phyloP scores from a whole-genome alignment of 2,888 invertebrate species.

The Abscondita cerata region DNA sequence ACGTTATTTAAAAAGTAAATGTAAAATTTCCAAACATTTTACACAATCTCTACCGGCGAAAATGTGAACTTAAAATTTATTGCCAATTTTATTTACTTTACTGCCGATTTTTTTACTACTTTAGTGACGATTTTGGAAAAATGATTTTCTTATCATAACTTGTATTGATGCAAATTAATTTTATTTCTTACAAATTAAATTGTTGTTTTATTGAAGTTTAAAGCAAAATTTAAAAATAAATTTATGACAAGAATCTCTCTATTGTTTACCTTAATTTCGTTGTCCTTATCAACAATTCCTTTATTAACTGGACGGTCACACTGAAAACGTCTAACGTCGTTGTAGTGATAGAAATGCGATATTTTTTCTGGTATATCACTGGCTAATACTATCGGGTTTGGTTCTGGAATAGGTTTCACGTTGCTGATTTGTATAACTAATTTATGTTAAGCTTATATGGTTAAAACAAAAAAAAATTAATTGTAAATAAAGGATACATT shows the following conservation, averaged over 20 bases:
- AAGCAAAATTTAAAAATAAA: too few species aligned
- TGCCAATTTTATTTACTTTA: too few species aligned
- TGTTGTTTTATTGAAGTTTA: not conserved
- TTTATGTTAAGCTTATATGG: conserved; percentile 9
- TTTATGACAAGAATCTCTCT: not conserved
- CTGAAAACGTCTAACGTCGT: conserved; percentile 89
- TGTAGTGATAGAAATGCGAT: conserved; percentile 87
- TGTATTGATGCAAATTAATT: too few species aligned
- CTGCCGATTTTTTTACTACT: too few species aligned
- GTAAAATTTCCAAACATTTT: too few species aligned
- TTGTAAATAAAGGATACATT: conserved; percentile 71
- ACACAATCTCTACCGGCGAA: too few species aligned
- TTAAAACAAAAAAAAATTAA: too few species aligned
- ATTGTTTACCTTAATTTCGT: conserved; percentile 82
- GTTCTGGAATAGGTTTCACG: conserved; percentile 86
- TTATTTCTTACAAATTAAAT: too few species aligned
- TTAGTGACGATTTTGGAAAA: too few species aligned
- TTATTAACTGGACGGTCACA: conserved; percentile 90
- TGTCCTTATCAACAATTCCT: conserved; percentile 89
- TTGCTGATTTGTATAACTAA: conserved; percentile 92
- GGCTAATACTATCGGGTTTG: conserved; percentile 60
- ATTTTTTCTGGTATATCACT: conserved; percentile 85
- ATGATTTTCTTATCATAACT: too few species aligned
- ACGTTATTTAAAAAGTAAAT: conserved; percentile 1
- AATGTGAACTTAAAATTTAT: not conserved